Evolutionary conservation across 2,888 invertebrate genomes (phyloP).

Genomic region (Clusia tigrina): DNA sequence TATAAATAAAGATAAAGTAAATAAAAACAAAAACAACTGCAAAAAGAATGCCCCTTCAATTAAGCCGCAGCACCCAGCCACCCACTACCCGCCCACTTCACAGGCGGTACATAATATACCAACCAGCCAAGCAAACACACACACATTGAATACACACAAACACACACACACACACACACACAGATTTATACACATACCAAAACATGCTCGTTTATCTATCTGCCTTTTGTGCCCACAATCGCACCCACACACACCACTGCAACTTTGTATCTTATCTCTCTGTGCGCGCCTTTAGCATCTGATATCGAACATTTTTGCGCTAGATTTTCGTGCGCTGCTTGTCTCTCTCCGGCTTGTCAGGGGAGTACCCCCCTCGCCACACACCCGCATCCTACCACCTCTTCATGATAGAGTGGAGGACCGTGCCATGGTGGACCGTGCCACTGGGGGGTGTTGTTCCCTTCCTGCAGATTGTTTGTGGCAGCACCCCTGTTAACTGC

Average conservation of each 20-base stretch:
- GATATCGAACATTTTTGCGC: conserved; percentile 52
- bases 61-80: neutral
- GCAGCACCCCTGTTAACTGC: neutral
- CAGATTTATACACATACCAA: neutral
- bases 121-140: neutral
- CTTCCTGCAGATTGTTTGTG: no score
- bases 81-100: neutral
- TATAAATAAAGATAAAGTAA: no score
- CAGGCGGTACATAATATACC: neutral
- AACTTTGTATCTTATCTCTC: conserved; percentile 22
- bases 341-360: no score
- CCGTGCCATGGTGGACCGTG: no score
- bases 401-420: no score
- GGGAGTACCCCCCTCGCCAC: neutral
- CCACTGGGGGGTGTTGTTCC: no score
- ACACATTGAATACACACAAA: neutral
- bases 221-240: no score
- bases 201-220: no score
- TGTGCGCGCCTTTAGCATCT: conserved; percentile 38
- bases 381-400: neutral
- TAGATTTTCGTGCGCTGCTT: conserved; percentile 12
- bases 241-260: conserved; percentile 25
- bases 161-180: conserved; percentile 20
- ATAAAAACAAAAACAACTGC: no score
- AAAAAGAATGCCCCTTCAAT: neutral